A percentile compares a stretch with the other conserved stretches of the same genome.
These are phyloP conservation scores for Micrastur ruficollis DNA, from an alignment of 2,797 vertebrate species.

Conservation along the genomic window DNA sequence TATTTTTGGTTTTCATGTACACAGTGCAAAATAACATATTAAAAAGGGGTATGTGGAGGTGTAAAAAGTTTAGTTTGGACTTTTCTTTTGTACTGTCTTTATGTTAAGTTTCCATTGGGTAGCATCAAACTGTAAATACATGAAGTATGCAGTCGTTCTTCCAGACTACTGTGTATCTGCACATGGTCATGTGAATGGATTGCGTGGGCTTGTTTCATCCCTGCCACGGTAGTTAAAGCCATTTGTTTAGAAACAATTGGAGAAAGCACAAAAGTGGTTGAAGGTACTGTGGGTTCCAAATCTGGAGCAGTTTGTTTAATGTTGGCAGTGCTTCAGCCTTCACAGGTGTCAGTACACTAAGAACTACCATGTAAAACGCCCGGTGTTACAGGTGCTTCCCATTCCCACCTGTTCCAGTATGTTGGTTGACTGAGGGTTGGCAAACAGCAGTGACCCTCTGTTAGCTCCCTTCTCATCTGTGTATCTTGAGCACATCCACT, in stretches of 20 bases:
- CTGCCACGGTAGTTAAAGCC: rapidly evolving
- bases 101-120: neutral
- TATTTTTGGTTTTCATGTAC: slow-evolving; percentile 75
- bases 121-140: neutral
- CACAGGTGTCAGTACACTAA: rapidly evolving
- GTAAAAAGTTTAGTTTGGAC: slow-evolving; percentile 56
- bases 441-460: too few species aligned
- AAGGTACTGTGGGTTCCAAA: rapidly evolving
- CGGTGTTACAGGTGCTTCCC: too few species aligned
- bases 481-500: neutral
- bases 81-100: slow-evolving; percentile 58
- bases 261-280: too few species aligned
- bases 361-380: rapidly evolving
- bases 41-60: slow-evolving; percentile 74
- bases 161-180: neutral
- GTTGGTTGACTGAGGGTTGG: neutral
- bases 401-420: rapidly evolving
- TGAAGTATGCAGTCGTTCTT: neutral
- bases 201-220: rapidly evolving
- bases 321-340: neutral
- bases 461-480: too few species aligned
- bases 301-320: neutral
- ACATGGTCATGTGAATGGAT: rapidly evolving
- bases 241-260: rapidly evolving
- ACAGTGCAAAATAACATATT: slow-evolving; percentile 73